Base-by-base conservation (phyloP, 2,113 vertebrate genomes). In the Murina feae region DNA sequence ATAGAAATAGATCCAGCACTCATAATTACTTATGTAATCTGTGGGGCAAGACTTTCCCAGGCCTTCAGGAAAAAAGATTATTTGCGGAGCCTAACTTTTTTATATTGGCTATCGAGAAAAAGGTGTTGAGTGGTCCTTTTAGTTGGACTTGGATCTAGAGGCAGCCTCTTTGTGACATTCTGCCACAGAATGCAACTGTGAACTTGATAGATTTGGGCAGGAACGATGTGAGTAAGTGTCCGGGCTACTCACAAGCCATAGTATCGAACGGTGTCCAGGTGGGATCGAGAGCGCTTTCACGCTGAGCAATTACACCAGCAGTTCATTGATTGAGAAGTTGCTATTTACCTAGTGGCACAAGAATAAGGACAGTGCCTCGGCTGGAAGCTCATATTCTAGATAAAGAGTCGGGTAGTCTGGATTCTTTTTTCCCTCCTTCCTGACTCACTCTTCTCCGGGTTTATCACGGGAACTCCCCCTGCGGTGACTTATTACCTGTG, bases 371-470 rank as follows among this genome's bases (percentile, higher is more conserved):
- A 44, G 37, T 11, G 49, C n/a, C 39, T 42, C 6, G 25, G 75
- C 47, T 81, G 20, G 72, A 86, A 96, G 72, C 86, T 60, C 39
- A 30, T 3, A 39, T 68, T 63, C 89, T 75, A 47, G 68, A 78
- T 66, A 89, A 86, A 78, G 13, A 12, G 37, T 17, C 28, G 4
- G 71, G 63, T 68, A 39, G 91, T 71, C 30, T 83, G n/a, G 75
- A 79, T 65, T 87, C 63, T 30, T 44, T 93, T 68, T 60, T 90
- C 2, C 49, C n/a, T 75, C 5, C 11, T 78, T 72, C 8, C 4
- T 86, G 91, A 93, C 75, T 83, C 92, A 91, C 18, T 74, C 47
- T 95, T 85, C 60, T 85, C 72, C 49, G 63, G 71, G 51, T 72
- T 89, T 89, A 51, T 86, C 89, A 44, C 68, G 39, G 83, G 83